Conservation (phyloP, 2,113 vertebrate genomes). For the Globicephala melas region DNA sequence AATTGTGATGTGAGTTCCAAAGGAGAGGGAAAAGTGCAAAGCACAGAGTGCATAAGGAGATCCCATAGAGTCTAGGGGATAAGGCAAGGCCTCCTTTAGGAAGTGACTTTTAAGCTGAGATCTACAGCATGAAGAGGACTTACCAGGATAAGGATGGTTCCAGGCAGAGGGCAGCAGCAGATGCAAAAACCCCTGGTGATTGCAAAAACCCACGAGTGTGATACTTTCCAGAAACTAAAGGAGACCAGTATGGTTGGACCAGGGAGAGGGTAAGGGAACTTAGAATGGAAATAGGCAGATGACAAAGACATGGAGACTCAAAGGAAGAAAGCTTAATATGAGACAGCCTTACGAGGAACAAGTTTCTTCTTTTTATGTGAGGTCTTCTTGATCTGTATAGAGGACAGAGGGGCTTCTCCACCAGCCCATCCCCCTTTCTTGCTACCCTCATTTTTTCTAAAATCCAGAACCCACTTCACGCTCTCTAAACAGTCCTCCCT, state of each 20-base stretch:
- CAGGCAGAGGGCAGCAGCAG: not conserved
- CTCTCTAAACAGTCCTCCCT: not conserved
- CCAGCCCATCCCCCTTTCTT: not conserved
- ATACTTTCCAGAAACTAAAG: not conserved
- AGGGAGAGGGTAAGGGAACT: not conserved
- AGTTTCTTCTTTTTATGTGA: not conserved
- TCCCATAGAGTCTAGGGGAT: too few relatives aligned
- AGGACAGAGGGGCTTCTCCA: not conserved
- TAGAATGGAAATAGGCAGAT: not conserved
- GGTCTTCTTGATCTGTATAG: not conserved
- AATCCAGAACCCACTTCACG: not conserved
- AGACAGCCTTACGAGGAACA: not conserved
- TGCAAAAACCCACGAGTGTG: not conserved
- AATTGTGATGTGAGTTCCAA: not conserved
- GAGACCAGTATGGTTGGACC: not conserved
- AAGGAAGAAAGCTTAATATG: not conserved
- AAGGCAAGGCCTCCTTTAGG: not conserved
- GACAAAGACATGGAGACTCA: not conserved
- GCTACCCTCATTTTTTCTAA: not conserved
- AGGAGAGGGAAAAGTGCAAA: not conserved
- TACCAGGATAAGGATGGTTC: not conserved
- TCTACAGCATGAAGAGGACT: not conserved
- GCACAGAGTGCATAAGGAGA: rapidly evolving
- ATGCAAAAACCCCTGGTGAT: not conserved
- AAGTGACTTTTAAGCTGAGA: not conserved